Conservation (phyloP, 1,140 invertebrate species). For the Rhopalosiphum padi region DNA sequence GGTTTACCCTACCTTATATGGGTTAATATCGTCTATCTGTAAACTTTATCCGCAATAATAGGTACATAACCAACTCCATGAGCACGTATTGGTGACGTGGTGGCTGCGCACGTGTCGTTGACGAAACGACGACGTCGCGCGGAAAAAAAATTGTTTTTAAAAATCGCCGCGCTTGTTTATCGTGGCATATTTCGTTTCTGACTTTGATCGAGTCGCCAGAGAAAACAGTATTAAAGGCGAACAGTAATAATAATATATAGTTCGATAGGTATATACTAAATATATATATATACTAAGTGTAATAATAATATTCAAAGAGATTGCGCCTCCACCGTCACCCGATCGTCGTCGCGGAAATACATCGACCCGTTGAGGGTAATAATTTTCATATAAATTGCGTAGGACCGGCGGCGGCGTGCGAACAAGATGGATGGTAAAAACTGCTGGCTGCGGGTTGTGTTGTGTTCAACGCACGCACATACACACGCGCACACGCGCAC, state of each 20-base stretch:
- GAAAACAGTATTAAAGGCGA: neutral
- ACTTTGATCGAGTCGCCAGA: slow-evolving; percentile 36
- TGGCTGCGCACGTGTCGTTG: neutral
- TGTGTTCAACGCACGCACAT: neutral
- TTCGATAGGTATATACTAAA: neutral
- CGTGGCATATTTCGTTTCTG: neutral
- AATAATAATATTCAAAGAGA: neutral
- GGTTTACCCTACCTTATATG: neutral
- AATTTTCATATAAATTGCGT: slow-evolving; percentile 52
- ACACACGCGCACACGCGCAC: neutral
- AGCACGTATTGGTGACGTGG: neutral
- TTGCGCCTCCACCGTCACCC: neutral
- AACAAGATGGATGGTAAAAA: slow-evolving; percentile 56
- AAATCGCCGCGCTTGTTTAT: slow-evolving; percentile 21
- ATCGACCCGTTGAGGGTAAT: slow-evolving; percentile 10
- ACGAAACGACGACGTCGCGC: neutral
- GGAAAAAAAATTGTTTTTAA: neutral
- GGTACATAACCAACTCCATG: neutral
- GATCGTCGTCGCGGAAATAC: neutral
- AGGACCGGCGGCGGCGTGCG: neutral
- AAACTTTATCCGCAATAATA: neutral
- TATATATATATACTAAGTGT: neutral
- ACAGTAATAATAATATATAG: neutral
- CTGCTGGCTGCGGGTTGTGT: slow-evolving; percentile 37
- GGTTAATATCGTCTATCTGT: too few species aligned